Evolutionary conservation across 2,888 invertebrate species (phyloP).

Genomic region (Zygothrica quintamaculata): DNA sequence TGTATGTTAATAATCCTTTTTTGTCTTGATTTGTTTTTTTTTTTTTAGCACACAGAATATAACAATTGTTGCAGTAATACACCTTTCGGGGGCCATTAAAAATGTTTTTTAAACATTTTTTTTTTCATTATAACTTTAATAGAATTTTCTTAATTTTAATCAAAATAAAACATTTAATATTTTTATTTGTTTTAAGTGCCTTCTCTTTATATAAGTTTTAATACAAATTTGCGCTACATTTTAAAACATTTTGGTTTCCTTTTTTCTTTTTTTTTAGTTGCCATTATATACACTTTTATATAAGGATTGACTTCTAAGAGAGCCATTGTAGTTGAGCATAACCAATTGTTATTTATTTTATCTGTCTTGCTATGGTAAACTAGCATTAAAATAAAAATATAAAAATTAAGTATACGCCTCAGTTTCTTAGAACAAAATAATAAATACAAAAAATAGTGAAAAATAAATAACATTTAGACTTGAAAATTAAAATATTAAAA

Average conservation of each 20-base stretch:
- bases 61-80: conserved; percentile 74
- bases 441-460: no score
- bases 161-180: conserved; percentile 4
- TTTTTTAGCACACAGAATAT: conserved; percentile 73
- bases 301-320: conserved; percentile 39
- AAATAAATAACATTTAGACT: no score
- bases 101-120: conserved; percentile 70
- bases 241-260: no score
- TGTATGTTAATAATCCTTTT: conserved; percentile 44
- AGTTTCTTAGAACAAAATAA: no score
- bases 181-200: conserved; percentile 8
- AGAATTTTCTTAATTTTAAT: conserved; percentile 48
- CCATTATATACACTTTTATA: conserved; percentile 51
- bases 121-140: conserved; percentile 42
- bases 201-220: conserved; percentile 15
- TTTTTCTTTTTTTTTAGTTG: conserved; percentile 28
- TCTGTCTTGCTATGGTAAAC: background rate
- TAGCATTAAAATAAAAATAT: conserved; percentile 2
- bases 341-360: conserved; percentile 17
- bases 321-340: conserved; percentile 59
- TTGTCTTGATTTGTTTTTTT: no score
- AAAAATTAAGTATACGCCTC: no score
- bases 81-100: conserved; percentile 72
- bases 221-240: conserved; percentile 66
- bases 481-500: no score